Conservation (phyloP, 1,140 invertebrate species). For the Nasonia giraulti region DNA sequence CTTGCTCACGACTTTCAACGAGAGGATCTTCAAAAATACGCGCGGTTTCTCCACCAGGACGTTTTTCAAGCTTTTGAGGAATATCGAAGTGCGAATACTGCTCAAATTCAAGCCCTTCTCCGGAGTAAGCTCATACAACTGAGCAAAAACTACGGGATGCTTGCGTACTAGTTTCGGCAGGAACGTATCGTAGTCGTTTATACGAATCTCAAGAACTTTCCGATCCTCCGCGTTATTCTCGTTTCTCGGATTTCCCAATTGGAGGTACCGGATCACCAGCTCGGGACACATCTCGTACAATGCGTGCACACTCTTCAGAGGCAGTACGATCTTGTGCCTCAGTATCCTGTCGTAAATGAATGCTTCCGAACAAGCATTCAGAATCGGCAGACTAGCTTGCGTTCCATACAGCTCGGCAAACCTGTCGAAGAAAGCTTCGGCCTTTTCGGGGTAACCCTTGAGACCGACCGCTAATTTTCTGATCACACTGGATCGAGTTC, state of each 20-base stretch:
- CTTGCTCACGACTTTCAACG: conserved; percentile 50
- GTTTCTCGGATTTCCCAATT: conserved; percentile 24
- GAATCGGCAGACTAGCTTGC: background rate
- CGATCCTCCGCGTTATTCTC: background rate
- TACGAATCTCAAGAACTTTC: background rate
- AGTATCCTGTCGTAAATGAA: conserved; percentile 19
- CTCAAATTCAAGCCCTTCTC: conserved; percentile 50
- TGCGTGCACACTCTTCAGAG: background rate
- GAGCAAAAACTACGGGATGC: conserved; percentile 6
- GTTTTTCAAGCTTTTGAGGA: conserved; percentile 56
- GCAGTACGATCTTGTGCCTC: background rate
- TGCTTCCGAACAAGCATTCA: background rate
- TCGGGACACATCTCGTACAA: conserved; percentile 31
- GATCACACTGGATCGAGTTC: background rate
- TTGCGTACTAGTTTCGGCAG: background rate
- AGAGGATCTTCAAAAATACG: conserved; percentile 53
- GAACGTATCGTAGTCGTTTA: conserved; percentile 32
- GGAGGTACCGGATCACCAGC: conserved; percentile 14
- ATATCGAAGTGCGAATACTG: conserved; percentile 49
- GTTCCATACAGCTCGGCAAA: background rate
- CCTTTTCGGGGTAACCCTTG: background rate
- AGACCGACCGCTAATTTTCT: conserved; percentile 13
- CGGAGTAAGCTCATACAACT: conserved; percentile 30
- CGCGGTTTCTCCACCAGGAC: conserved; percentile 51
- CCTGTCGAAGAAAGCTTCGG: conserved; percentile 15